phyloP scores from a whole-genome alignment of 2,888 invertebrate species.

The Drosophila nigritarsus region DNA sequence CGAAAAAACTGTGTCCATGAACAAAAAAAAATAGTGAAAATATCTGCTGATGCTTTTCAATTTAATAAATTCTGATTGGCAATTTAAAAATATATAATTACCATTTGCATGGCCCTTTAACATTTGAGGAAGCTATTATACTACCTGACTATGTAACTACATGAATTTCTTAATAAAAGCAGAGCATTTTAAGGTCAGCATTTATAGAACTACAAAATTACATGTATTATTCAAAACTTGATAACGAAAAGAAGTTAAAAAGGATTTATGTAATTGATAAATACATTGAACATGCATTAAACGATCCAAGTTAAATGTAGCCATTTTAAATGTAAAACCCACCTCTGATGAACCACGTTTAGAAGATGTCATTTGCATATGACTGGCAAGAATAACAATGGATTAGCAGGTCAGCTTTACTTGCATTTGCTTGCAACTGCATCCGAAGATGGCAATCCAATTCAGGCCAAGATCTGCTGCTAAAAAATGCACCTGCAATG shows the following conservation, averaged over 20 bases:
- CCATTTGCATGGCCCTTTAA: neutral
- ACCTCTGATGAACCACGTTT: no score
- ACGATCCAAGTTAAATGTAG: no score
- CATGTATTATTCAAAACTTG: neutral
- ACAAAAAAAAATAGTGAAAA: constrained; percentile 5
- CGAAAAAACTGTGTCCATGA: constrained; percentile 9
- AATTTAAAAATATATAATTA: neutral
- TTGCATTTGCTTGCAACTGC: no score
- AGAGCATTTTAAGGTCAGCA: no score
- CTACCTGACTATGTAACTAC: neutral
- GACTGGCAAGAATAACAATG: neutral
- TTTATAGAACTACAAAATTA: neutral
- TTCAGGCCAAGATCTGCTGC: no score
- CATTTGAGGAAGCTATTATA: neutral
- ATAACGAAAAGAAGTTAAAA: neutral
- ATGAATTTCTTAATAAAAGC: neutral
- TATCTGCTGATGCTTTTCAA: constrained; percentile 13
- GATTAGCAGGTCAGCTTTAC: neutral
- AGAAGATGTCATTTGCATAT: neutral
- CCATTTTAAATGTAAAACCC: no score
- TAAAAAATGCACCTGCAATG: no score
- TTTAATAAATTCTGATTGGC: constrained; percentile 11
- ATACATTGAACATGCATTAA: no score
- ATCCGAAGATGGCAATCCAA: no score
- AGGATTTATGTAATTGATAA: neutral